A percentile compares a stretch with the other conserved stretches of the same genome.
Evolutionary conservation across 37 sponge, comb jelly and placozoan genomes (phyloP).

Genomic region (Dysidea cf. avara): DNA sequence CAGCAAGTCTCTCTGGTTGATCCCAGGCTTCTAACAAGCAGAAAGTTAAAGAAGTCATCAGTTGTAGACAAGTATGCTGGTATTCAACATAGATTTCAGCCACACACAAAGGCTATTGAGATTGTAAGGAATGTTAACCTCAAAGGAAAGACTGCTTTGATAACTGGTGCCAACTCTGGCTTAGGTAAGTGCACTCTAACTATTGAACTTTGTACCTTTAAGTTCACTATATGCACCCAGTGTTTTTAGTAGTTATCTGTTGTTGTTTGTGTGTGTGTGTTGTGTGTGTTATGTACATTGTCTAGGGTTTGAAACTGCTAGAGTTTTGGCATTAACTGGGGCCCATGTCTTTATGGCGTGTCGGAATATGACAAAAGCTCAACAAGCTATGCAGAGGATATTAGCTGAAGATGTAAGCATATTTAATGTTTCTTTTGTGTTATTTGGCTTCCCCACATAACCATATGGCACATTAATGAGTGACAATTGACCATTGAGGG

Average conservation of each 20-base stretch:
- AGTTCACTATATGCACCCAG: no score
- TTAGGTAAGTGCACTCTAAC: slow-evolving; percentile 45
- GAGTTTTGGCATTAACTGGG: slow-evolving; percentile 53
- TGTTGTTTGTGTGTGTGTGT: no score
- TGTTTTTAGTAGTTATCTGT: no score
- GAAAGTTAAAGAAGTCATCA: not conserved
- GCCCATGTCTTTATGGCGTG: slow-evolving; percentile 88
- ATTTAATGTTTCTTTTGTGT: not conserved
- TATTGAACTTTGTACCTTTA: not conserved
- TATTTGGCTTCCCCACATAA: not conserved
- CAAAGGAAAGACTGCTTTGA: slow-evolving; percentile 58
- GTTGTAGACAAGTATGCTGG: slow-evolving; percentile 26
- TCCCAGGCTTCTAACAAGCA: slow-evolving; percentile 52
- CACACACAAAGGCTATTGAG: slow-evolving; percentile 46
- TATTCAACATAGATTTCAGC: slow-evolving; percentile 35
- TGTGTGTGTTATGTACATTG: no score
- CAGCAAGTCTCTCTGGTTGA: slow-evolving; percentile 40
- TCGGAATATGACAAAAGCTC: slow-evolving; percentile 37
- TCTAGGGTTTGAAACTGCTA: slow-evolving; percentile 78
- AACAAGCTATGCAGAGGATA: slow-evolving; percentile 30
- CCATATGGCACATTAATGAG: not conserved
- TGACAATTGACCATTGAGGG: not conserved
- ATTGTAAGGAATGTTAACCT: slow-evolving; percentile 55
- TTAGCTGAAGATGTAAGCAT: slow-evolving; percentile 24
- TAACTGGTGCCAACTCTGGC: slow-evolving; percentile 89